These are phyloP conservation scores for Orientallactaga bullata DNA, from an alignment of 2,113 vertebrate species.

Conservation along the genomic window DNA sequence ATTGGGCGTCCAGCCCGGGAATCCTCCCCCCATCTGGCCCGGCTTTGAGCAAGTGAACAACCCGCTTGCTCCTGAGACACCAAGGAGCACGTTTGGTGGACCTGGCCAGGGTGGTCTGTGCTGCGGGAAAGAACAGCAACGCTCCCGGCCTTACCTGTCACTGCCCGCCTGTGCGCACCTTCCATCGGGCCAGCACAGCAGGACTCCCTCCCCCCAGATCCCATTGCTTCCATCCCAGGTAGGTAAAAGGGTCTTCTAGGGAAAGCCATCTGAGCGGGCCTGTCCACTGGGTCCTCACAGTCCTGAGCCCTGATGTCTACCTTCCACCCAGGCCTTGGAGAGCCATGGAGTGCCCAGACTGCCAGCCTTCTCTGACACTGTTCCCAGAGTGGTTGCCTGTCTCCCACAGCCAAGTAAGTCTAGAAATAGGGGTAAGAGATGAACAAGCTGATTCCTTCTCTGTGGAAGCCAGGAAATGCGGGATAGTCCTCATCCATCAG, in stretches of 20 bases:
- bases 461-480: neutral
- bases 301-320: neutral
- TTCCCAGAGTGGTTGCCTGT: neutral
- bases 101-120: neutral
- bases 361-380: neutral
- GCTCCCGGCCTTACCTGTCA: neutral
- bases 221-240: neutral
- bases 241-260: neutral
- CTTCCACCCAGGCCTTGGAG: too few relatives aligned
- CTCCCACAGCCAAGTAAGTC: neutral
- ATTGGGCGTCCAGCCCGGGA: neutral
- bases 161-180: rapidly evolving
- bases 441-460: too few relatives aligned
- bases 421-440: neutral
- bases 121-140: too few relatives aligned
- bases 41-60: neutral
- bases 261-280: neutral
- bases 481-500: too few relatives aligned
- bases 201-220: neutral
- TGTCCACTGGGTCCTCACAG: neutral
- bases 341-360: neutral
- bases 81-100: too few relatives aligned
- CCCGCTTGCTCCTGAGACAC: neutral
- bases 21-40: neutral
- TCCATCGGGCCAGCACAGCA: neutral